A percentile compares a stretch with the other conserved stretches of the same genome.
phyloP scores from a whole-genome alignment of 2,888 invertebrate genomes.

The Eledona agricola region DNA sequence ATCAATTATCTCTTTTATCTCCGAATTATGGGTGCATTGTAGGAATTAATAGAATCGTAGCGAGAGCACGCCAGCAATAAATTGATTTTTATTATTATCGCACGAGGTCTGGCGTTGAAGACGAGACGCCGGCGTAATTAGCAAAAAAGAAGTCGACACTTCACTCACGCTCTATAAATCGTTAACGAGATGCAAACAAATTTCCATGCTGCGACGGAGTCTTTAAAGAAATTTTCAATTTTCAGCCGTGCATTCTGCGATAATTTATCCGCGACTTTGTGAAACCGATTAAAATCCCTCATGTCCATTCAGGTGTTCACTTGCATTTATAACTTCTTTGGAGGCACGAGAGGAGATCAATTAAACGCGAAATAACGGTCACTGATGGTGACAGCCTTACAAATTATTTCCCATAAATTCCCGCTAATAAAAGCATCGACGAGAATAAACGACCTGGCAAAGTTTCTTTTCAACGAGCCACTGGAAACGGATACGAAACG shows the following conservation, averaged over 20 bases:
- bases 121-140: conserved; percentile 9
- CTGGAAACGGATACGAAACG: too few relatives aligned
- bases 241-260: background rate
- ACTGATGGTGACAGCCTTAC: conserved; percentile 10
- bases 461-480: too few relatives aligned
- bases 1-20: conserved; percentile 51
- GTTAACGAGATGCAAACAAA: conserved; percentile 12
- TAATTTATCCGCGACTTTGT: conserved; percentile 1
- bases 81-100: conserved; percentile 39
- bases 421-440: conserved; percentile 12
- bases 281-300: conserved; percentile 16
- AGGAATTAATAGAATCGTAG: conserved; percentile 47
- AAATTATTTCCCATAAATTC: conserved; percentile 19
- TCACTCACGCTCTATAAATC: conserved; percentile 8
- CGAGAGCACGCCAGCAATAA: conserved; percentile 41
- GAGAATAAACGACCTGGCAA: background rate
- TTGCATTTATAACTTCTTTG: conserved; percentile 2
- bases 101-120: conserved; percentile 14
- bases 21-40: conserved; percentile 46
- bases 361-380: conserved; percentile 23
- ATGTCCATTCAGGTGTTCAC: conserved; percentile 24
- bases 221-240: conserved; percentile 7
- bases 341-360: conserved; percentile 11
- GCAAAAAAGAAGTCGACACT: conserved; percentile 5
- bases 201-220: background rate